Percentiles rank a stretch among this genome's conserved stretches.
Evolutionary conservation across 2,888 invertebrate species (phyloP).

Genomic region (Lasius platythorax): DNA sequence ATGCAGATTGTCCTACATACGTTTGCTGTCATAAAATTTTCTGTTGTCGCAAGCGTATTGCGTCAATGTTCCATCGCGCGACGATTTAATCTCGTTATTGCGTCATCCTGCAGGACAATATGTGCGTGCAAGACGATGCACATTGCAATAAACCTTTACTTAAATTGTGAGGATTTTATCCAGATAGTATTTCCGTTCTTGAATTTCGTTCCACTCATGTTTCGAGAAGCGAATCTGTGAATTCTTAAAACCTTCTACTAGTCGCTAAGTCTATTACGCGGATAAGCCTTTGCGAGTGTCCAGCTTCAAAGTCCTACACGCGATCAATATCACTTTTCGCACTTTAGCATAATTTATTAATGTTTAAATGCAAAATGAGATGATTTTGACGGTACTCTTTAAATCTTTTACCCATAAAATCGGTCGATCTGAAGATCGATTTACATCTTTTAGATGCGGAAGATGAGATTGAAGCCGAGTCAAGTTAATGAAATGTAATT

Average conservation of each 20-base stretch:
- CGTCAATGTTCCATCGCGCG: neutral
- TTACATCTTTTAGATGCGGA: no score
- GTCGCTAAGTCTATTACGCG: neutral
- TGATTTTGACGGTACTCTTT: neutral
- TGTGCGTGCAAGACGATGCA: conserved; percentile 2
- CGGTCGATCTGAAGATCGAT: neutral
- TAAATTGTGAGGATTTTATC: conserved; percentile 32
- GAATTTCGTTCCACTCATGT: conserved; percentile 24
- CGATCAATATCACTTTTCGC: neutral
- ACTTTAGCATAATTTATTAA: neutral
- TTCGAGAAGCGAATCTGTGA: neutral
- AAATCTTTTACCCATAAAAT: neutral
- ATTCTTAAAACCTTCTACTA: neutral
- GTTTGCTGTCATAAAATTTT: neutral
- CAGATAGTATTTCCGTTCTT: conserved; percentile 25
- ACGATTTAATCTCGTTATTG: conserved; percentile 14
- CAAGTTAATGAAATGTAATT: neutral
- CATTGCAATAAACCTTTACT: conserved; percentile 16
- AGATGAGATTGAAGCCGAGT: neutral
- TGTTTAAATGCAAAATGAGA: neutral
- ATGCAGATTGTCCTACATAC: neutral
- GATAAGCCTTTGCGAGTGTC: neutral
- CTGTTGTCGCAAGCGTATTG: neutral
- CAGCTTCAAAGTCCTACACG: neutral
- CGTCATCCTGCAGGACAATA: conserved; percentile 24